Evolutionary conservation across 2,113 vertebrate genomes (phyloP).

Genomic region (Colius striatus): DNA sequence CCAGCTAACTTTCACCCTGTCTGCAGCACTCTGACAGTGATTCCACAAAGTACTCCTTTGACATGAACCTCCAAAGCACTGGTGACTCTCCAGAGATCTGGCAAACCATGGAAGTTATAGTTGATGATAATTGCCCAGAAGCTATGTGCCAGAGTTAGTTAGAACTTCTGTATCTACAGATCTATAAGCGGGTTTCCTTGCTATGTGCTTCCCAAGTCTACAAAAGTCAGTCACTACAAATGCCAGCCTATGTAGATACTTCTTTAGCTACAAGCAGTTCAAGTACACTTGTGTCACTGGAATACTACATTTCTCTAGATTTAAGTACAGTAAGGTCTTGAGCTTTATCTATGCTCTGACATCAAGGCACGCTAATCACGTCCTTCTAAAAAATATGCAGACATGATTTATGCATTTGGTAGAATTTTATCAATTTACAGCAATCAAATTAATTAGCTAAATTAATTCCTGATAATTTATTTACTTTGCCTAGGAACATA

Average conservation of each 20-base stretch:
- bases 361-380: conserved; percentile 23
- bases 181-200: not conserved
- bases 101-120: not conserved
- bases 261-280: not conserved
- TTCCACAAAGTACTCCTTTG: not conserved
- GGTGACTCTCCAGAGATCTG: not conserved
- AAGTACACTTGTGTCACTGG: not conserved
- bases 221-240: not conserved
- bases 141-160: not conserved
- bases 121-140: not conserved
- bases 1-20: not conserved
- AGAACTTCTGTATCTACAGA: not conserved
- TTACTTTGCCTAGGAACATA: conserved; percentile 31
- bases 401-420: conserved; percentile 34
- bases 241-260: not conserved
- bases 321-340: not conserved
- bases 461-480: conserved; percentile 54
- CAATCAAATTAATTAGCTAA: conserved; percentile 66
- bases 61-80: not conserved
- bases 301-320: not conserved
- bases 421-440: conserved; percentile 47
- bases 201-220: not conserved
- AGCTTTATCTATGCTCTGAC: conserved; percentile 2
- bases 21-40: not conserved
- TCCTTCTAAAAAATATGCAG: conserved; percentile 6